These are phyloP conservation scores for Petrocephalus zakoni DNA, from an alignment of 2,113 vertebrate species.

Conservation along the genomic window DNA sequence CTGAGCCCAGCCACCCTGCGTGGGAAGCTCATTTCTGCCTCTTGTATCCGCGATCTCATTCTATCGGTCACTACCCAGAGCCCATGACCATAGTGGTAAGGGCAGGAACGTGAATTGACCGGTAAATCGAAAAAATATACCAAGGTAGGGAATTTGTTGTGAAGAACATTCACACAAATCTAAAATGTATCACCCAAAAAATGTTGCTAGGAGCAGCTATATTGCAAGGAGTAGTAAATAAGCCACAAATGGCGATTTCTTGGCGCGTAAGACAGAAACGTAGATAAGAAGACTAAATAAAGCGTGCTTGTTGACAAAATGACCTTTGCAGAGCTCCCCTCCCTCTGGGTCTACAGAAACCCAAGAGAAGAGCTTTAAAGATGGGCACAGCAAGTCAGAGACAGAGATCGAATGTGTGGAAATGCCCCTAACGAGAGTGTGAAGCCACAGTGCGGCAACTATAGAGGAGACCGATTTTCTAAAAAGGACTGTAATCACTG, in stretches of 20 bases:
- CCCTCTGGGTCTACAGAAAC: background rate
- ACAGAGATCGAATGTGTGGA: background rate
- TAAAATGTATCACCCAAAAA: background rate
- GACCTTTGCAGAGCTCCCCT: background rate
- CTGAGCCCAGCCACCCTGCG: too few species aligned
- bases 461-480: background rate
- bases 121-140: background rate
- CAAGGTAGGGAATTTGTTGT: background rate
- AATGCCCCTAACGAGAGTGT: background rate
- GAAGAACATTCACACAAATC: background rate
- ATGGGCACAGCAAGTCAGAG: background rate
- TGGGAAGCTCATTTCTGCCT: too few species aligned
- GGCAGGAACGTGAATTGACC: too few species aligned
- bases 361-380: background rate
- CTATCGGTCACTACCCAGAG: too few species aligned
- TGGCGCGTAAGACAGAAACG: background rate
- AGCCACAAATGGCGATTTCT: background rate
- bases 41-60: too few species aligned
- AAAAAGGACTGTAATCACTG: background rate
- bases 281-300: background rate
- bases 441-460: background rate
- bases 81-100: too few species aligned
- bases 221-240: background rate
- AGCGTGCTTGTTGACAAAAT: background rate
- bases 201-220: background rate